Evolutionary conservation across 2,797 vertebrate genomes (phyloP), one percentile per base, ranked within the genome.

Genomic region (Microctenopoma lineatum): DNA sequence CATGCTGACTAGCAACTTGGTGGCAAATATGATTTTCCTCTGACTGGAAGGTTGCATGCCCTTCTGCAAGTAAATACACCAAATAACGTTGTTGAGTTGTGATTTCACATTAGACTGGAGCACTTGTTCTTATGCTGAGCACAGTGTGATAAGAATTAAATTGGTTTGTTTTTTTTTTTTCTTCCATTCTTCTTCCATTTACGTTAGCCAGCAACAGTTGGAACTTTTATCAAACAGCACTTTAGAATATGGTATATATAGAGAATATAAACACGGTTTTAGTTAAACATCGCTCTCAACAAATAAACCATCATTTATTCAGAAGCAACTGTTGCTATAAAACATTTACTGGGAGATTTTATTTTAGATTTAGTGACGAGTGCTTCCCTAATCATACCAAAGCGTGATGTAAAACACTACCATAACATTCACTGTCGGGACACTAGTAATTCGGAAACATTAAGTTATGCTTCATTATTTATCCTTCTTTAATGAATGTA

Each of bases 1-100:
- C 4, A 75, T 76, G 67, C 64, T 68, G 75, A 80, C 66, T 72
- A 45, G 55, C 58, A 75, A 57, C 62, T 73, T 34, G 76, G 71
- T 65, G 42, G 55, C 57, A 79, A 50, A 74, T 68, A 57, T 64
- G 18, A 48, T 64, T 71, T 75, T 60, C 16, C 9, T 44, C 48
- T 59, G 10, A 54, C 61, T 69, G n/a, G 13, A 14, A 59, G n/a
- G 4, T 14, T 60, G 16, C 70, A 39, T 59, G 4, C 6, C 10
- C 75, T 66, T 73, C 36, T 75, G 29, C 14, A 59, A 12, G 15
- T 29, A 27, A 84, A 60, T 7, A 48, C 2, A 55, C 44, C 38
- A 62, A 53, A 41, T 14, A 11, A 47, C 52, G 59, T 38, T 66
- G 14, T 44, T 45, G 34, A 55, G 46, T 58, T 63, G 18, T 50